Percentiles rank a stretch among this genome's conserved stretches.
phyloP scores from a whole-genome alignment of 2,888 invertebrate species.

The Calliphora vomitoria region DNA sequence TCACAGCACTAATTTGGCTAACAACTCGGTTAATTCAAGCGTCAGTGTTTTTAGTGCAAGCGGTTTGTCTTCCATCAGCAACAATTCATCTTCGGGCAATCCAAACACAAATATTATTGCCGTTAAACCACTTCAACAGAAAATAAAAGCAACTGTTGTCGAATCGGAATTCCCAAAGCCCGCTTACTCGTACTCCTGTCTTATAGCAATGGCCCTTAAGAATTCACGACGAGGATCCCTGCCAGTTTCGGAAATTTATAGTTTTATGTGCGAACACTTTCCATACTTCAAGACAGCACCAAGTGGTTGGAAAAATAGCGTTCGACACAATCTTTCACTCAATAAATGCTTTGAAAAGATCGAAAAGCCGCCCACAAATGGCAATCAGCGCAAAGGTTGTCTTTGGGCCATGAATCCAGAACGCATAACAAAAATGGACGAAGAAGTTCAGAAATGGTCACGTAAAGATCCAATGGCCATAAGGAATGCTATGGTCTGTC shows the following conservation, averaged over 20 bases:
- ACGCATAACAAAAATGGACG: slow-evolving; percentile 98
- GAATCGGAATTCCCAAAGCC: slow-evolving; percentile 93
- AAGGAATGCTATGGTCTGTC: slow-evolving; percentile 96
- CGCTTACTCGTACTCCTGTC: slow-evolving; percentile 98
- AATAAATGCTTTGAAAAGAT: slow-evolving; percentile 99
- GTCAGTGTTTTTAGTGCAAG: slow-evolving; percentile 75
- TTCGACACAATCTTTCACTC: slow-evolving; percentile 97
- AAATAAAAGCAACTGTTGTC: slow-evolving; percentile 78
- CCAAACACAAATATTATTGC: slow-evolving; percentile 72
- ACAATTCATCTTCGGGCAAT: slow-evolving; percentile 27
- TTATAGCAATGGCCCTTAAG: slow-evolving; percentile 98
- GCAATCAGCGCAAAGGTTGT: slow-evolving; percentile 93
- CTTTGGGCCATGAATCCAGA: slow-evolving; percentile 98
- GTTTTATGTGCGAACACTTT: slow-evolving; percentile 99
- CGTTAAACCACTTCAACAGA: slow-evolving; percentile 80
- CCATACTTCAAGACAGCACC: slow-evolving; percentile 99
- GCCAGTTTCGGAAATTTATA: slow-evolving; percentile 99
- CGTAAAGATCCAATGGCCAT: slow-evolving; percentile 97
- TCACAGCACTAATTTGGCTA: slow-evolving; percentile 51
- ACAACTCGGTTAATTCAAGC: slow-evolving; percentile 66
- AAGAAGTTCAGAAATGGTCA: slow-evolving; percentile 99
- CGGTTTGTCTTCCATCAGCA: slow-evolving; percentile 59
- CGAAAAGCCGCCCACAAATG: slow-evolving; percentile 95
- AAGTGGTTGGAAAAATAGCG: slow-evolving; percentile 99
- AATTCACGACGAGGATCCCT: slow-evolving; percentile 97